Percentiles rank a stretch among this genome's conserved stretches.
Evolutionary conservation across 2,113 vertebrate genomes (phyloP).

Genomic region (Mystacornis crossleyi): DNA sequence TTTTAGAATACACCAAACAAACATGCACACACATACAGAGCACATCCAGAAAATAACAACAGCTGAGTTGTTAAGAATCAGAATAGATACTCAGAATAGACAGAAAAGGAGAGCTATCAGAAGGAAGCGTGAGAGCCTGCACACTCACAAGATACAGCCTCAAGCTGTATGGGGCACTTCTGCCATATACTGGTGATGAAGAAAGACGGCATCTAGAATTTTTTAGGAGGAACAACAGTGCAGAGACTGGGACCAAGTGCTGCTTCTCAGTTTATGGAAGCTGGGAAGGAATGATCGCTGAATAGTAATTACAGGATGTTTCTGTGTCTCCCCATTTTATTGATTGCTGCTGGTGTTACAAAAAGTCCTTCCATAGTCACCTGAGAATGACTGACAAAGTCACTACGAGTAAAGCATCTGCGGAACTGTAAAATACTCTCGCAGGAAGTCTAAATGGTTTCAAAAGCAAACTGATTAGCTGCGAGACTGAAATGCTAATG

Average conservation of each 20-base stretch:
- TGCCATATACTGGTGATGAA: background rate
- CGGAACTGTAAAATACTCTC: background rate
- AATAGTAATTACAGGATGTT: background rate
- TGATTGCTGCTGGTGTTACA: background rate
- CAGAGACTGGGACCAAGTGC: background rate
- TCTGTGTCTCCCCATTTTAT: background rate
- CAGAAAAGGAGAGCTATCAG: background rate
- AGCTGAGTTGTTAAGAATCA: slow-evolving; percentile 6
- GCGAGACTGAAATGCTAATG: background rate
- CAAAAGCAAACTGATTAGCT: background rate
- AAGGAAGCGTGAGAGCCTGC: background rate
- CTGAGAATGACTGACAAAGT: background rate
- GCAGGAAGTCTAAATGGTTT: background rate
- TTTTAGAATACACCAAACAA: background rate
- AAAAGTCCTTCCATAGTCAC: background rate
- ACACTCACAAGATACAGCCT: background rate
- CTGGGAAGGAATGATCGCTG: background rate
- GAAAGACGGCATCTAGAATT: background rate
- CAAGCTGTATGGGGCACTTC: background rate
- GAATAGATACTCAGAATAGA: background rate
- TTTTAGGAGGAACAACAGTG: background rate
- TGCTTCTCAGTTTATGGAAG: background rate
- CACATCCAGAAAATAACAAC: slow-evolving; percentile 3
- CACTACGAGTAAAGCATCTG: background rate
- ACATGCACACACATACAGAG: background rate